Conservation (phyloP, 2,888 invertebrate species). For the Sphecodes monilicornis region DNA sequence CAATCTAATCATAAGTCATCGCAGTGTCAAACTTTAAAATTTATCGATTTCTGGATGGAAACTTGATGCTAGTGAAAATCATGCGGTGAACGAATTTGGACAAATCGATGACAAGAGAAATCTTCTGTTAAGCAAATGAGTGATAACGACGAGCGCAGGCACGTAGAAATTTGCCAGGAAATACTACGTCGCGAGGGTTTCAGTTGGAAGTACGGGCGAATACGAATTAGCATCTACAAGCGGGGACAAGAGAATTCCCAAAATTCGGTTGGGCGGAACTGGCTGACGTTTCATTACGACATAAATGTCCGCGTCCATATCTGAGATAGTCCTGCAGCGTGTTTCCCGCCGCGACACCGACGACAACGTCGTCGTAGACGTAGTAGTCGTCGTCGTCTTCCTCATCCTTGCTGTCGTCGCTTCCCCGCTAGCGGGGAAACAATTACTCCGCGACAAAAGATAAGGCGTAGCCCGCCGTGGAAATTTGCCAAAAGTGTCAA, state of each 20-base stretch:
- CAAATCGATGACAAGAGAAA: constrained; percentile 24
- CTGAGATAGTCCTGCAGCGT: constrained; percentile 57
- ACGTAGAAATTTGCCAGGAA: constrained; percentile 35
- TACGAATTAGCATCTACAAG: constrained; percentile 59
- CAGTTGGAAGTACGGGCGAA: constrained; percentile 50
- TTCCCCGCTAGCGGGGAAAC: constrained; percentile 71
- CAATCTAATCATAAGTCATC: too few species aligned
- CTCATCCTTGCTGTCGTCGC: constrained; percentile 33
- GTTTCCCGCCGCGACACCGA: constrained; percentile 14
- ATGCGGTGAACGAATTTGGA: constrained; percentile 2
- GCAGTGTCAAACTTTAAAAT: neutral
- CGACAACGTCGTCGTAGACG: constrained; percentile 9
- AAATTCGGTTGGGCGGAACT: constrained; percentile 55
- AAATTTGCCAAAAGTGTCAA: constrained; percentile 79
- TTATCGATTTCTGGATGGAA: neutral
- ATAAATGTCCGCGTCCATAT: constrained; percentile 68
- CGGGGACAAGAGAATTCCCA: constrained; percentile 45
- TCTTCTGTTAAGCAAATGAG: constrained; percentile 22
- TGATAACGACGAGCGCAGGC: constrained; percentile 27
- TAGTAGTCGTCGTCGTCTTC: constrained; percentile 9
- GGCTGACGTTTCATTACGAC: constrained; percentile 68
- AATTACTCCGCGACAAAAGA: constrained; percentile 80
- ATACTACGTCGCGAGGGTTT: constrained; percentile 37
- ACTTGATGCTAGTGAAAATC: neutral
- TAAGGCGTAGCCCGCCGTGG: constrained; percentile 73